Conservation (phyloP, 2,113 vertebrate genomes). For the Nothocercus nigrocapillus region DNA sequence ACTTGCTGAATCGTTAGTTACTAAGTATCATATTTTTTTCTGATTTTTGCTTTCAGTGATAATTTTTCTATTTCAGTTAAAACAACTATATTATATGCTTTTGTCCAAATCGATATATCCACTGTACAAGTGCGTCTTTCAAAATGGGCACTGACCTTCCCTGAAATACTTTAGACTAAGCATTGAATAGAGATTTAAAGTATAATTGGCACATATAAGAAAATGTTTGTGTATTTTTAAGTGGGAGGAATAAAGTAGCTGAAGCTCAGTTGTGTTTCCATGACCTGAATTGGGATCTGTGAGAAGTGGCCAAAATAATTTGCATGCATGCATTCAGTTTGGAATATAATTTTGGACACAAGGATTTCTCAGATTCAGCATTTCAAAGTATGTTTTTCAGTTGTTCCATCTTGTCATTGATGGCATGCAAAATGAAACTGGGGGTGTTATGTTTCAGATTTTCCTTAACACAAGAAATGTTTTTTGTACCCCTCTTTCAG, state of each 20-base stretch:
- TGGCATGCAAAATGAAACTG: background rate
- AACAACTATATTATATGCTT: background rate
- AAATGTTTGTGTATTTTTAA: background rate
- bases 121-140: background rate
- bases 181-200: background rate
- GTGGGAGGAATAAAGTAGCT: background rate
- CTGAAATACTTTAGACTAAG: background rate
- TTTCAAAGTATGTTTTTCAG: background rate
- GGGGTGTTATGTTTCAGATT: background rate
- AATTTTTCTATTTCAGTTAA: background rate
- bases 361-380: background rate
- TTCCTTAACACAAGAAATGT: background rate
- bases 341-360: background rate
- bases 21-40: background rate
- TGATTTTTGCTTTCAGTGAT: background rate
- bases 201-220: background rate
- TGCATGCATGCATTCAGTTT: background rate
- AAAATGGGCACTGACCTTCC: background rate
- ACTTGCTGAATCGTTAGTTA: background rate
- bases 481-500: background rate
- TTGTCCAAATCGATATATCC: background rate
- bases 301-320: background rate
- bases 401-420: background rate
- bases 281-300: background rate
- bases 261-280: background rate